Evolutionary conservation across 1,140 invertebrate genomes (phyloP).

Genomic region (Ridgeia piscesae): DNA sequence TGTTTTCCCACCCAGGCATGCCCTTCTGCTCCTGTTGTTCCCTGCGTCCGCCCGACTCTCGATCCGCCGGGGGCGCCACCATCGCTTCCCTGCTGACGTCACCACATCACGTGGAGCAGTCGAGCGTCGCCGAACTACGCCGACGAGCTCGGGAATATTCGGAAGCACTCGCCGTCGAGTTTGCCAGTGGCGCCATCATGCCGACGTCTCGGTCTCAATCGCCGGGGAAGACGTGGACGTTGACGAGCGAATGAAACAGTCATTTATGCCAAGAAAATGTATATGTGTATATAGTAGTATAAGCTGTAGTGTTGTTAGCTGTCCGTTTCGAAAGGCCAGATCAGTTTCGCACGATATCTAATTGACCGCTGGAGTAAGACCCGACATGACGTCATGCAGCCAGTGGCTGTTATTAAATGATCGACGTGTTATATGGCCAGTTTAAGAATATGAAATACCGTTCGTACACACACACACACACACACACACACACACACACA

Average conservation of each 20-base stretch:
- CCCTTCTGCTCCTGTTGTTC: background rate
- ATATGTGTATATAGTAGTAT: background rate
- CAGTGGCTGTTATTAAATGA: too few relatives aligned
- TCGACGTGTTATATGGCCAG: background rate
- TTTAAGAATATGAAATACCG: background rate
- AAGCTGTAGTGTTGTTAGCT: background rate
- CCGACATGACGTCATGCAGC: background rate
- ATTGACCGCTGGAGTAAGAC: background rate
- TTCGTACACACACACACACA: too few relatives aligned
- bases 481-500: too few relatives aligned
- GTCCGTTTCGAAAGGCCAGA: background rate
- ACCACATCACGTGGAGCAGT: conserved; percentile 59
- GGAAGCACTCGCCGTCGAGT: conserved; percentile 6
- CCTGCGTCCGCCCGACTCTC: background rate
- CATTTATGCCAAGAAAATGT: background rate
- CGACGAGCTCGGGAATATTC: conserved; percentile 63
- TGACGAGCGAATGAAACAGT: background rate
- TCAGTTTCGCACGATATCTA: background rate
- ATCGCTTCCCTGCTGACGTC: conserved; percentile 26
- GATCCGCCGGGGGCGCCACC: background rate
- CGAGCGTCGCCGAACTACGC: conserved; percentile 85
- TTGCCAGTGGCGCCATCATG: background rate
- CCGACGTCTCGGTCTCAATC: background rate
- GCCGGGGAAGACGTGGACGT: background rate
- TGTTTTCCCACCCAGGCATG: background rate